These are phyloP conservation scores for Xiphias gladius DNA, from an alignment of 2,113 vertebrate species.

Conservation along the genomic window DNA sequence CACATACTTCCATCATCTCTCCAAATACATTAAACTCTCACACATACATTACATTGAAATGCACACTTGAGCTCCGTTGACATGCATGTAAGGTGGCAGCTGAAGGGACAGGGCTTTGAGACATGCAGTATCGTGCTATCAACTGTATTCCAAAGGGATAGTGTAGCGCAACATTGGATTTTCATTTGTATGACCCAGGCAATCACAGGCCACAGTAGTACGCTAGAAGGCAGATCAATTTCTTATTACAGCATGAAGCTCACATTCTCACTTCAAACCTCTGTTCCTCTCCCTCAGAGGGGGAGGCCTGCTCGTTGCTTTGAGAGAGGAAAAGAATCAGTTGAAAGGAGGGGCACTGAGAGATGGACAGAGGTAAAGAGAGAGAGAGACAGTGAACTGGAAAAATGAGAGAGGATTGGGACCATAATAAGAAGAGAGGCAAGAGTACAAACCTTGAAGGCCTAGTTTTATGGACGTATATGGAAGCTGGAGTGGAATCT, in stretches of 20 bases:
- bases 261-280: constrained; percentile 70
- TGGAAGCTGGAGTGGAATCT: not conserved
- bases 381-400: not conserved
- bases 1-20: constrained; percentile 26
- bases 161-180: constrained; percentile 76
- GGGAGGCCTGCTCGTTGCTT: constrained; percentile 13
- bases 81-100: constrained; percentile 32
- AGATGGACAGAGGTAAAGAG: constrained; percentile 4
- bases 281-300: constrained; percentile 39
- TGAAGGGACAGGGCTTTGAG: constrained; percentile 10
- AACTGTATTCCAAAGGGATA: constrained; percentile 72
- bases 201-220: constrained; percentile 76
- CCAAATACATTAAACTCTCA: constrained; percentile 15
- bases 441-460: constrained; percentile 7
- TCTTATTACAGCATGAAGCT: constrained; percentile 80
- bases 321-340: constrained; percentile 23
- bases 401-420: not conserved
- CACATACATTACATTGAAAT: constrained; percentile 45
- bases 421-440: constrained; percentile 11
- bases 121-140: constrained; percentile 61
- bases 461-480: constrained; percentile 14
- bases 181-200: constrained; percentile 80
- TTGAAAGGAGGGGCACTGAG: not conserved
- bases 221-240: constrained; percentile 79
- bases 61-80: constrained; percentile 21